Evolutionary conservation across 2,113 vertebrate genomes (phyloP), one percentile per base, ranked within the genome.

Genomic region (Pelusios castaneus): DNA sequence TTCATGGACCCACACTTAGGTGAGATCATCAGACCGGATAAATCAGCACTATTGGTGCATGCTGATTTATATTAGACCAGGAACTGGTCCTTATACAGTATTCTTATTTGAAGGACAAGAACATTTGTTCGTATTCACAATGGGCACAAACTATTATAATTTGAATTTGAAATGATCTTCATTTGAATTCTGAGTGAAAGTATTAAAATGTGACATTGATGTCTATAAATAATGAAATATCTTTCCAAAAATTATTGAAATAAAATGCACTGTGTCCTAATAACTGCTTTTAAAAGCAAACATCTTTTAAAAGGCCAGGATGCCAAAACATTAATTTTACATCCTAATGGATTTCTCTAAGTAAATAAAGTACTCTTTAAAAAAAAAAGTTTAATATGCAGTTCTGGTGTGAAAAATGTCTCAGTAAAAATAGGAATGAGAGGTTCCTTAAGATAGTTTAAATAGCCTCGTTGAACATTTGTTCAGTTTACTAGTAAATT

Each of bases 341-440:
- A 41, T 70, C 49, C 56, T 47, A 8, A 85, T n/a, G 49, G 60
- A 80, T 47, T 80, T 84, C 34, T 82, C 67, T 73, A 92, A 77
- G 38, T 5, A n/a, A 76, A 86, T 89, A 79, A 89, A 52, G 21
- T 38, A 24, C 2, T 24, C 11, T 63, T 51, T 94, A 81, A 45
- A 86, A 88, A 80, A 95, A 91, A 91, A 86, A 91, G 95, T 87
- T 94, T 94, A 76, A 38, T 45, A 6, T 80, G 11, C 24, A 87
- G 16, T 85, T 17, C 25, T 77, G 45, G 24, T 88, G 25, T 21
- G 34, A 45, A 76, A 95, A 96, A 60, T 8, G 1, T 22, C 7
- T 88, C 34, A 0, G 1, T 55, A 13, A 63, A 89, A 38, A 10
- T 5, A 6, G 47, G 52, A 82, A 55, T 14, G 12, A 14, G 10